Percentiles rank a stretch among this genome's conserved stretches.
Evolutionary conservation across 2,888 invertebrate species (phyloP).

Genomic region (Fragum whitleyi): DNA sequence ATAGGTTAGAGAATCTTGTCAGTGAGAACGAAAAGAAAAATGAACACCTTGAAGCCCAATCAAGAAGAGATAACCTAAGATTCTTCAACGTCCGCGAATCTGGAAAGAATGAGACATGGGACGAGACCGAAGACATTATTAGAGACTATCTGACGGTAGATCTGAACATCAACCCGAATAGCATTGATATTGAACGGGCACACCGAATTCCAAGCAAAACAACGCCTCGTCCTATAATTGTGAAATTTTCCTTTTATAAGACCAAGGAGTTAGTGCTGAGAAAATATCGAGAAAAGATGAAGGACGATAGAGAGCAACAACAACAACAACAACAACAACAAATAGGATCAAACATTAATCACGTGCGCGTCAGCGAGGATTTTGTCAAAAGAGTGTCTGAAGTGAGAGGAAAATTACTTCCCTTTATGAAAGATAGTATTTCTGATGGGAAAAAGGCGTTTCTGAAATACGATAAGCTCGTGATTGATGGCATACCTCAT

Average conservation of each 20-base stretch:
- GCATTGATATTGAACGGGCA: neutral
- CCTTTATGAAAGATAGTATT: neutral
- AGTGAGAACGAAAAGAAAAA: no score
- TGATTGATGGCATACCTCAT: neutral
- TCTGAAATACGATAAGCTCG: neutral
- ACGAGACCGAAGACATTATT: neutral
- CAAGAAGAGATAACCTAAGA: no score
- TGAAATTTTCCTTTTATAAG: no score
- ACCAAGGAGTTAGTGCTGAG: neutral
- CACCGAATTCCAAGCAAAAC: neutral
- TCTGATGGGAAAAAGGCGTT: neutral
- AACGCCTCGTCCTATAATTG: neutral
- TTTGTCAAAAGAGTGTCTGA: neutral
- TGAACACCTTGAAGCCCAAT: no score
- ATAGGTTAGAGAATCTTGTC: no score
- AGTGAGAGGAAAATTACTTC: neutral
- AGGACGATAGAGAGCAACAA: neutral
- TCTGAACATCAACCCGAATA: neutral
- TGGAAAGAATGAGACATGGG: neutral
- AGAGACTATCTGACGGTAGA: neutral
- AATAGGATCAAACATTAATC: neutral
- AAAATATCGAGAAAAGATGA: slow-evolving; percentile 1
- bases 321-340: neutral
- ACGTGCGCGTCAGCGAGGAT: neutral
- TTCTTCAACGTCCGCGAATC: neutral